Evolutionary conservation across 2,113 vertebrate species (phyloP).

Genomic region (Pristiophorus japonicus): DNA sequence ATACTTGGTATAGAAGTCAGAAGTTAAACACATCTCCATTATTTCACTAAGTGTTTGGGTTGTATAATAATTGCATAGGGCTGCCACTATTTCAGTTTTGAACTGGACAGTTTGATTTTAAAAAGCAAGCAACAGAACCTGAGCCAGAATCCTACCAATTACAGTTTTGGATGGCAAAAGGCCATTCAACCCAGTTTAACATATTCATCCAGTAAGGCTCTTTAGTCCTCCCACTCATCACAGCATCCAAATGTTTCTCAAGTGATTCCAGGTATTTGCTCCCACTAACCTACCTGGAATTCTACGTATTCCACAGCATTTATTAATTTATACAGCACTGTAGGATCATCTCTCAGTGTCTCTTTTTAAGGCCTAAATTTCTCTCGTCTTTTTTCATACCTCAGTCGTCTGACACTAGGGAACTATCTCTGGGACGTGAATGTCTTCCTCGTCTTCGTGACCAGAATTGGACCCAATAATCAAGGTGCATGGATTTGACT

Average conservation of each 20-base stretch:
- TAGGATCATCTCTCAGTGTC: no score
- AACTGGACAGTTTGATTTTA: background rate
- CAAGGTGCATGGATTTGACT: background rate
- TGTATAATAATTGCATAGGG: background rate
- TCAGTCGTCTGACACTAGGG: no score
- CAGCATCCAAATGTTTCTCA: no score
- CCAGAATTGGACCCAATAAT: no score
- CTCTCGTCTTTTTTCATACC: no score
- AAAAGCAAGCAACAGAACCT: background rate
- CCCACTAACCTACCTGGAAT: background rate
- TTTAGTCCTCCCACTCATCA: background rate
- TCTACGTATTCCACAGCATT: background rate
- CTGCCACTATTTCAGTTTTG: background rate
- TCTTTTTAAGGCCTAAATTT: no score
- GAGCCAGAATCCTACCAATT: background rate
- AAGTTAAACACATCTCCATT: background rate
- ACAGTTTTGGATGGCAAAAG: background rate
- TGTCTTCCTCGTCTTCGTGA: no score
- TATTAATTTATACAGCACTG: no score
- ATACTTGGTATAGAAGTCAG: background rate
- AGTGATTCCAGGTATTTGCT: background rate
- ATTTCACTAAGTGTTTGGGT: background rate
- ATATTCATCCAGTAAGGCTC: background rate
- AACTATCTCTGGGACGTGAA: no score
- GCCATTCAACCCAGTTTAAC: background rate